A percentile compares a stretch with the other conserved stretches of the same genome.
Evolutionary conservation across 2,888 invertebrate species (phyloP).

Genomic region (Patella pellucida): DNA sequence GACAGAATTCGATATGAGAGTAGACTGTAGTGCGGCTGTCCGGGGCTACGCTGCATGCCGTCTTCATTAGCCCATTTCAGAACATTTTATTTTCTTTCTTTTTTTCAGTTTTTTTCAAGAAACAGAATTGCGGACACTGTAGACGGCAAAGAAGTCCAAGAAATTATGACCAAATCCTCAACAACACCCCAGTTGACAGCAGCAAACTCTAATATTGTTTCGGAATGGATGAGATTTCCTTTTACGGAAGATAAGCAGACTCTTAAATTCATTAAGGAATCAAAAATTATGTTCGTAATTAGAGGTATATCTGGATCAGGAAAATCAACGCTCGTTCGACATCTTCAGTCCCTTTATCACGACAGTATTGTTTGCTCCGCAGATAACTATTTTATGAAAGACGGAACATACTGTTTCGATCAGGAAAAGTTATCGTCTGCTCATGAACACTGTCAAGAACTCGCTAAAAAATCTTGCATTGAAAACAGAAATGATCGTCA

Average conservation of each 20-base stretch:
- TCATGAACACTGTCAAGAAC: constrained; percentile 62
- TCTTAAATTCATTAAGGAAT: constrained; percentile 39
- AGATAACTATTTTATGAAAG: constrained; percentile 63
- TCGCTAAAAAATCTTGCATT: constrained; percentile 55
- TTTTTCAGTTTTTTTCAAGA: too few relatives aligned
- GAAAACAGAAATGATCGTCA: constrained; percentile 38
- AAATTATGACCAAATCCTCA: too few relatives aligned
- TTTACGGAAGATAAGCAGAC: constrained; percentile 49
- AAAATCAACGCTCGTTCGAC: constrained; percentile 64
- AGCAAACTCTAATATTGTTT: too few relatives aligned
- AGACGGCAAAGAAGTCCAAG: too few relatives aligned
- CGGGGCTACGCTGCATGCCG: too few relatives aligned
- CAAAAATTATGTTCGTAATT: constrained; percentile 68
- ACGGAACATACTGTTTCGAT: constrained; percentile 58
- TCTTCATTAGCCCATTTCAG: too few relatives aligned
- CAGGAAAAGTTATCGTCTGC: constrained; percentile 56
- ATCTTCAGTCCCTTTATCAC: constrained; percentile 52
- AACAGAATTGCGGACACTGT: too few relatives aligned
- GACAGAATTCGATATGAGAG: too few relatives aligned
- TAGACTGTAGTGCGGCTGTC: too few relatives aligned
- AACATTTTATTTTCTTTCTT: too few relatives aligned
- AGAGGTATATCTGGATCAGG: constrained; percentile 71
- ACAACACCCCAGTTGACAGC: too few relatives aligned
- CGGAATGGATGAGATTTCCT: constrained; percentile 38
- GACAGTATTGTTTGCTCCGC: constrained; percentile 65